phyloP scores from a whole-genome alignment of 2,888 invertebrate genomes.

The Cheiracanthium punctorium region DNA sequence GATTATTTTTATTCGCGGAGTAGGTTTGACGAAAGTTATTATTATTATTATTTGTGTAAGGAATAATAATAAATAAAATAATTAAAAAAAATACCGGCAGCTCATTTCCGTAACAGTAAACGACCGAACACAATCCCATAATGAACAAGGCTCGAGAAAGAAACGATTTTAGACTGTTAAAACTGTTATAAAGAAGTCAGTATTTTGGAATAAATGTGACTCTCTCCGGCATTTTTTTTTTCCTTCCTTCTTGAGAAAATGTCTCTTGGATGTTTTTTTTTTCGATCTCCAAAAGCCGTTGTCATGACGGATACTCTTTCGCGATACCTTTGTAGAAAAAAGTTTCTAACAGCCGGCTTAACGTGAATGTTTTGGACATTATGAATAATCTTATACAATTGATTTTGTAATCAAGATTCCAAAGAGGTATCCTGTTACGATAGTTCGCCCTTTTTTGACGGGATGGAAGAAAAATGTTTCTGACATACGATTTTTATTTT shows the following conservation, averaged over 20 bases:
- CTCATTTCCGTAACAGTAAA: too few relatives aligned
- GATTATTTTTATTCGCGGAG: too few relatives aligned
- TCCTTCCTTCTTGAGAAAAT: not conserved
- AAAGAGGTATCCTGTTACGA: slow-evolving; percentile 25
- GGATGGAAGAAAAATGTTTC: slow-evolving; percentile 16
- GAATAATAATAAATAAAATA: too few relatives aligned
- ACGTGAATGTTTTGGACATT: slow-evolving; percentile 51
- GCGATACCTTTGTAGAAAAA: slow-evolving; percentile 3
- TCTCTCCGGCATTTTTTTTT: not conserved
- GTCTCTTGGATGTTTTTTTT: not conserved
- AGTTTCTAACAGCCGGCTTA: slow-evolving; percentile 30
- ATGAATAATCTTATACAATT: slow-evolving; percentile 58
- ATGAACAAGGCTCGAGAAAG: not conserved
- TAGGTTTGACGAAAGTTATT: too few relatives aligned
- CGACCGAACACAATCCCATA: too few relatives aligned
- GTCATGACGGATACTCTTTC: slow-evolving; percentile 16
- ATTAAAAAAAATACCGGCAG: too few relatives aligned
- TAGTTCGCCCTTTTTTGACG: slow-evolving; percentile 30
- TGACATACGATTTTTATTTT: slow-evolving; percentile 43
- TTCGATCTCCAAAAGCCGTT: slow-evolving; percentile 9
- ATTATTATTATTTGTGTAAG: too few relatives aligned
- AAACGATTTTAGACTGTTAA: not conserved
- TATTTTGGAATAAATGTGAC: slow-evolving; percentile 22
- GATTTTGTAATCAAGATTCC: slow-evolving; percentile 62
- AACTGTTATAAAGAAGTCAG: slow-evolving; percentile 5